Conservation (phyloP, 2,888 invertebrate species). For the Cancer borealis region DNA sequence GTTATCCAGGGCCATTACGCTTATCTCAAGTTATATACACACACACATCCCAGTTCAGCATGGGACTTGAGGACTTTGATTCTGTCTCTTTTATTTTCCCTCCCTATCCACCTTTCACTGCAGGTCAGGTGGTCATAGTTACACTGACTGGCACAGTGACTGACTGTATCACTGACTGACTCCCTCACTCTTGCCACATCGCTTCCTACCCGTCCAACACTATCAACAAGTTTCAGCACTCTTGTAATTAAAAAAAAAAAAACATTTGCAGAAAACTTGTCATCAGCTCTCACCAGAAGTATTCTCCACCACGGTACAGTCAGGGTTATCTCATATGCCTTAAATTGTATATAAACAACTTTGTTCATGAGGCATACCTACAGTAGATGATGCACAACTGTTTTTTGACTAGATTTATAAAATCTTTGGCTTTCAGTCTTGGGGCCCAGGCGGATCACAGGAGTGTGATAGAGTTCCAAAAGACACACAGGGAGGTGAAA, state of each 20-base stretch:
- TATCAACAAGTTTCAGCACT: neutral
- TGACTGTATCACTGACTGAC: neutral
- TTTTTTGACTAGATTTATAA: neutral
- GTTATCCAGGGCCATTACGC: neutral
- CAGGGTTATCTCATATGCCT: neutral
- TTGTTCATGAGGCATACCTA: neutral
- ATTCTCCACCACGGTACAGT: neutral
- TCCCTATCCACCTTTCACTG: neutral
- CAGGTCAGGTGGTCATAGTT: neutral
- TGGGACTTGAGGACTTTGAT: neutral
- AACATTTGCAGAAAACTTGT: neutral
- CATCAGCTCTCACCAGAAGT: neutral
- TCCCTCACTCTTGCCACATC: neutral
- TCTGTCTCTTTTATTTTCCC: conserved; percentile 4
- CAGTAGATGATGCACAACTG: neutral
- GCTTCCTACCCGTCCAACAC: neutral
- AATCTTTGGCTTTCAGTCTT: conserved; percentile 20
- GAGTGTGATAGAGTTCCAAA: neutral
- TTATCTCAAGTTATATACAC: neutral
- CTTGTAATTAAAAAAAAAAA: neutral
- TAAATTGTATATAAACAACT: neutral
- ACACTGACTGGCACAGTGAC: neutral
- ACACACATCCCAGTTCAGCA: neutral
- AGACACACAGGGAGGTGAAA: neutral
- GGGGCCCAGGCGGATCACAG: neutral